A percentile compares a stretch with the other conserved stretches of the same genome.
phyloP scores from a whole-genome alignment of 2,113 vertebrate genomes.

The Hippocampus barbouri region DNA sequence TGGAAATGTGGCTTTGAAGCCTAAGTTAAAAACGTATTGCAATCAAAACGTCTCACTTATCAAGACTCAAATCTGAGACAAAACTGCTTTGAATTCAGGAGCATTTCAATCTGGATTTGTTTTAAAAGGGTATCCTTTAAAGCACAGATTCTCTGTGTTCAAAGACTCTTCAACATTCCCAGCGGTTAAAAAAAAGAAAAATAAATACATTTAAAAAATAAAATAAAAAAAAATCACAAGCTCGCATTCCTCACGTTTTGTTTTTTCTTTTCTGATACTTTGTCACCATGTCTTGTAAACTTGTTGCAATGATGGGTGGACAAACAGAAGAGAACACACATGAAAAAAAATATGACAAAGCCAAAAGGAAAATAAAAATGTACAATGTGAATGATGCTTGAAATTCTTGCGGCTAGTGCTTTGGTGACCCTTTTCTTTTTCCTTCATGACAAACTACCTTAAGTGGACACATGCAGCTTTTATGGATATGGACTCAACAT shows the following conservation, averaged over 20 bases:
- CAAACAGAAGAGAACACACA: conserved; percentile 14
- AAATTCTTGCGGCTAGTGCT: background rate
- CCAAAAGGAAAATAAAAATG: conserved; percentile 23
- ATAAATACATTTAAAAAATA: no score
- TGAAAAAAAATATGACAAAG: conserved; percentile 10
- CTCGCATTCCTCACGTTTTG: conserved; percentile 85
- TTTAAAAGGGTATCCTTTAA: conserved; percentile 1
- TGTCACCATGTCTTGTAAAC: conserved; percentile 98
- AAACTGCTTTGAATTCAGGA: background rate
- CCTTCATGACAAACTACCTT: background rate
- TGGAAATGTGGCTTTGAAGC: background rate
- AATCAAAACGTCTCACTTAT: background rate
- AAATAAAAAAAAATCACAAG: background rate
- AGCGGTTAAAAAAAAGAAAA: conserved; percentile 17
- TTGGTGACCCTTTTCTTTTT: conserved; percentile 1
- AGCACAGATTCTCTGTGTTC: conserved; percentile 6
- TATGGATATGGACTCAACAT: conserved; percentile 12
- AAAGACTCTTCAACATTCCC: conserved; percentile 54
- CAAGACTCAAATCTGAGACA: background rate
- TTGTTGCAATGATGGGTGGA: conserved; percentile 66
- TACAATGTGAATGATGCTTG: background rate
- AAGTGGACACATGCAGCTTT: background rate
- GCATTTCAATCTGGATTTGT: background rate
- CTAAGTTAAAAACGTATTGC: background rate
- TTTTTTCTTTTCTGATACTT: conserved; percentile 98